Evolutionary conservation across 2,797 vertebrate genomes (phyloP), one percentile per base, ranked within the genome.

Genomic region (Gobionotothen gibberifrons): DNA sequence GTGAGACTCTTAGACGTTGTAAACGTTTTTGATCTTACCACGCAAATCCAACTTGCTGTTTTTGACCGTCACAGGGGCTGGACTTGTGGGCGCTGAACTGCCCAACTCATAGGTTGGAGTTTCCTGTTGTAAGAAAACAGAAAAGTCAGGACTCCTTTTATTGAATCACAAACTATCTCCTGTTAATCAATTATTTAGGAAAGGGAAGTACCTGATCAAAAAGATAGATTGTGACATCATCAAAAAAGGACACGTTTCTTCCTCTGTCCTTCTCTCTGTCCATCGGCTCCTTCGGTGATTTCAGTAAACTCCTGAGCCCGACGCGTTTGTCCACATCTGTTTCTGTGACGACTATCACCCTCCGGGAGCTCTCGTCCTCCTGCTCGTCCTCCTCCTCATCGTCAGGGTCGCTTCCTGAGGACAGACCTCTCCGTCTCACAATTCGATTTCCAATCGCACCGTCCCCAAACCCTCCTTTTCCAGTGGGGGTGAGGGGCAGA

Each of bases 181-280:
- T 15, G 12, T 12, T 2, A 40, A 53, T 59, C 3, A 19, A 0
- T 42, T 14, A 49, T 14, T 7, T 1, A 48, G 61, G 51, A 29
- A 63, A 17, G 2, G 3, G 21, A 60, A 80, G 54, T 90, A 97
- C 97, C 97, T 98, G 97, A 94, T 98, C 97, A 90, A 98, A 98
- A 71, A 97, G 95, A 93, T 97, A 97, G 87, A 98, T 95, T 14
- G 97, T 98, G 93, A 98, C 97, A 93, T 98, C 97, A 92, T 98
- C 97, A 91, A 97, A 97, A 92, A 98, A 98, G 84, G 97, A 98
- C 89, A 98, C 97, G 48, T 97, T 98, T 82, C 94, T 93, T 85
- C 93, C 96, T 89, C 92, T 95, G 93, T 97, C 96, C 81, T 91
- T 94, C 71, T 96, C 96, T 82, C 93, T 95, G 85, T 97, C 96